Percentiles rank a stretch among this genome's conserved stretches.
phyloP scores from a whole-genome alignment of 2,113 vertebrate species.

The Eulacestoma nigropectus region DNA sequence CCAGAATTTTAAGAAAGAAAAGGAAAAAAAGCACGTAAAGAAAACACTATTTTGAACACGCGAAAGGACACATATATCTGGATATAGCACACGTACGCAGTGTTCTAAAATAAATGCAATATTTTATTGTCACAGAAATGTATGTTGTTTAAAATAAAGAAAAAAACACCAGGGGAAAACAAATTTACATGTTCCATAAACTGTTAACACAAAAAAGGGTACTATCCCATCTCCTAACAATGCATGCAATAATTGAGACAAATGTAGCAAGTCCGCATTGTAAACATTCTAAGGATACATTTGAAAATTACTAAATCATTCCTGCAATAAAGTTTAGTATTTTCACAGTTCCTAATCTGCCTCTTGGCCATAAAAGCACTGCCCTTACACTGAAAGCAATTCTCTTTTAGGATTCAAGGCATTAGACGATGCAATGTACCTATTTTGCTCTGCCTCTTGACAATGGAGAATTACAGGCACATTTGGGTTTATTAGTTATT shows the following conservation, averaged over 20 bases:
- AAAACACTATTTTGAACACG: background rate
- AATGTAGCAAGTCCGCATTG: background rate
- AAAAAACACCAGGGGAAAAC: background rate
- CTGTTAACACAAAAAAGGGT: background rate
- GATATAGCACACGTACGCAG: background rate
- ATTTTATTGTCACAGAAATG: background rate
- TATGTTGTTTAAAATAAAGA: background rate
- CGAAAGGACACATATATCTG: fast-evolving
- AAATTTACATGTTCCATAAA: background rate
- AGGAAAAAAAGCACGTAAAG: background rate
- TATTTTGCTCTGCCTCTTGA: background rate
- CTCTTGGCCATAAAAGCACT: background rate
- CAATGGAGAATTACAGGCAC: background rate
- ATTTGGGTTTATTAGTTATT: background rate
- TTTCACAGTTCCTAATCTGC: background rate
- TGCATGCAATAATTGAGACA: background rate
- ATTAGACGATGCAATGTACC: background rate
- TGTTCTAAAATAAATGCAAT: background rate
- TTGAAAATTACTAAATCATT: background rate
- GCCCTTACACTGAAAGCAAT: background rate
- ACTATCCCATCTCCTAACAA: background rate
- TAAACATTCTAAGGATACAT: background rate
- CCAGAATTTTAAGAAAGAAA: background rate
- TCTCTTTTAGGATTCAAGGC: background rate
- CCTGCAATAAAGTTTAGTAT: background rate